Evolutionary conservation across 2,797 vertebrate genomes (phyloP), one percentile per base, ranked within the genome.

Genomic region (Phalloptychus januarius): DNA sequence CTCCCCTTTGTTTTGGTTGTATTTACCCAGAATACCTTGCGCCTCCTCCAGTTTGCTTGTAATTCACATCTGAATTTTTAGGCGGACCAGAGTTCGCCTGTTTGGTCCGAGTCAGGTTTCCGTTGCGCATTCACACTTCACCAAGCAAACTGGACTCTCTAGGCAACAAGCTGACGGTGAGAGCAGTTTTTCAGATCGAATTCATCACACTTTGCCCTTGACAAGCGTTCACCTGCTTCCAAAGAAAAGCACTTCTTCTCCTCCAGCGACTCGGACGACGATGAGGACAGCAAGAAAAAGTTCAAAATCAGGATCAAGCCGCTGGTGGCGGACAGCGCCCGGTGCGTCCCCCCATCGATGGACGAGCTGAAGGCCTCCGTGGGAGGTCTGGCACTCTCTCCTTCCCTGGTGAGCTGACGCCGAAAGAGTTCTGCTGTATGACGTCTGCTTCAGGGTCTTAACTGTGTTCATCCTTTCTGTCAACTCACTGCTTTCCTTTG

Each of bases 251-350:
- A 97, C 86, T 97, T 97, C 91, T 98, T 97, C 94, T 99, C 98
- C 78, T 99, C 98, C 2, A 99, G 98, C 3, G 98, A 99, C 80
- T 99, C 98, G 0, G 98, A 99, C 86, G 97, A 98, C 28, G 98
- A 99, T 36, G 97, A 99, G 83, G 98, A 99, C 86, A 96, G 96
- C 0, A 97, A 96, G 88, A 98, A 96, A 93, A 99, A 97, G 85
- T 99, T 99, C 93, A 98, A 98, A 89, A 98, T 99, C 75, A 97
- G 96, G 93, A 99, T 99, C 93, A 98, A 98, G 80, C 98, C 98
- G 0, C 90, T 99, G 90, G 95, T 96, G 18, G 95, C 98, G 70
- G 97, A 98, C 78, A 93, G 94, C 23, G 94, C 96, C 83, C 96
- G 95, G 90, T 97, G 95, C 5, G 92, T 96, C 0, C 92, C 92